Evolutionary conservation across 1,140 invertebrate species (phyloP).

Genomic region (Leptinotarsa defecta): DNA sequence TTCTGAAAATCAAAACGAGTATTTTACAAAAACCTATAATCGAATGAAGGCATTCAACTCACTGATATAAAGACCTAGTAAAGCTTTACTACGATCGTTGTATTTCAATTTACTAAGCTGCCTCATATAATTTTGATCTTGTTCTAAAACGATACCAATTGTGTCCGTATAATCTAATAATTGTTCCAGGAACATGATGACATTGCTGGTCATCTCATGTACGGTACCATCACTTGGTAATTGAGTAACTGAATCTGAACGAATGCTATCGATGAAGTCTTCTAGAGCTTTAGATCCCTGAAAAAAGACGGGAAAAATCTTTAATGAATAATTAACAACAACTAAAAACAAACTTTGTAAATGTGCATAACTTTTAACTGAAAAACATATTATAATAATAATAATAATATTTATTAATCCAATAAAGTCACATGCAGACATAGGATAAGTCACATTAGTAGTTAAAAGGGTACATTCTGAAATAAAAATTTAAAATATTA

Average conservation of each 20-base stretch:
- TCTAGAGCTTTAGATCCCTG: conserved; percentile 88
- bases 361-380: too few relatives aligned
- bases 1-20: conserved; percentile 61
- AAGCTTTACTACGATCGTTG: conserved; percentile 63
- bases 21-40: background rate
- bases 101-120: conserved; percentile 58
- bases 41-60: conserved; percentile 44
- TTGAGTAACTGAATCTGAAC: conserved; percentile 79
- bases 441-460: too few relatives aligned
- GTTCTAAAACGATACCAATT: conserved; percentile 66
- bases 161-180: conserved; percentile 78
- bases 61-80: conserved; percentile 81
- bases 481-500: too few relatives aligned
- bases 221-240: conserved; percentile 95
- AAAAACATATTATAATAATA: too few relatives aligned
- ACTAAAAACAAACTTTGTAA: too few relatives aligned
- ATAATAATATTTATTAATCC: too few relatives aligned
- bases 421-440: too few relatives aligned
- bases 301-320: conserved; percentile 18
- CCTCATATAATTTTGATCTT: conserved; percentile 65
- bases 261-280: conserved; percentile 89
- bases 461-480: too few relatives aligned
- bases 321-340: too few relatives aligned
- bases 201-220: conserved; percentile 92
- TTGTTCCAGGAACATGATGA: conserved; percentile 86